A percentile compares a stretch with the other conserved stretches of the same genome.
phyloP scores from a whole-genome alignment of 2,888 invertebrate genomes.

The Thereva unica region DNA sequence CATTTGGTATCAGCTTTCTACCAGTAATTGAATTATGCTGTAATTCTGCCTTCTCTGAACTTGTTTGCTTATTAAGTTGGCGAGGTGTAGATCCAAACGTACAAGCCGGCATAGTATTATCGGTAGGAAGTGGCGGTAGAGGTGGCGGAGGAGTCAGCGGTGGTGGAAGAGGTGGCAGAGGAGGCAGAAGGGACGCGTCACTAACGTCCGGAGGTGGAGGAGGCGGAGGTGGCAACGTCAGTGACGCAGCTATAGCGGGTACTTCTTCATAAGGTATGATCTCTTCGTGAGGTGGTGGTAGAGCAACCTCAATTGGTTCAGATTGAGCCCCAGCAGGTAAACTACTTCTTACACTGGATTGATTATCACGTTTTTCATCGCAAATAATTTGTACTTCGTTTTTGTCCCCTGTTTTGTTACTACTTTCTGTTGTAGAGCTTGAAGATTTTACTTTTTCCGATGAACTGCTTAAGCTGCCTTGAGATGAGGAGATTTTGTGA shows the following conservation, averaged over 20 bases:
- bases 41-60: conserved; percentile 42
- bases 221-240: conserved; percentile 34
- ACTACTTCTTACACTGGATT: conserved; percentile 28
- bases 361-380: not conserved
- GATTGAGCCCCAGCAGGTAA: no score
- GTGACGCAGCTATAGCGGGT: conserved; percentile 12
- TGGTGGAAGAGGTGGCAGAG: conserved; percentile 46
- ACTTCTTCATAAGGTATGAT: conserved; percentile 14
- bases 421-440: not conserved
- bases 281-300: no score
- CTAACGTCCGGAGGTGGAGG: conserved; percentile 43
- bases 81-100: not conserved
- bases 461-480: conserved; percentile 22
- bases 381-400: conserved; percentile 26
- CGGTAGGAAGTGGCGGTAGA: conserved; percentile 42
- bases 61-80: conserved; percentile 1
- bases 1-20: no score
- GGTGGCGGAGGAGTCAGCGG: conserved; percentile 46
- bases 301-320: no score
- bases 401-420: not conserved
- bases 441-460: conserved; percentile 6
- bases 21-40: conserved; percentile 42
- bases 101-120: not conserved
- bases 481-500: conserved; percentile 39
- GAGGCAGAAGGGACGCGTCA: conserved; percentile 48